phyloP scores from a whole-genome alignment of 2,113 vertebrate genomes.

The Orycteropus afer region DNA sequence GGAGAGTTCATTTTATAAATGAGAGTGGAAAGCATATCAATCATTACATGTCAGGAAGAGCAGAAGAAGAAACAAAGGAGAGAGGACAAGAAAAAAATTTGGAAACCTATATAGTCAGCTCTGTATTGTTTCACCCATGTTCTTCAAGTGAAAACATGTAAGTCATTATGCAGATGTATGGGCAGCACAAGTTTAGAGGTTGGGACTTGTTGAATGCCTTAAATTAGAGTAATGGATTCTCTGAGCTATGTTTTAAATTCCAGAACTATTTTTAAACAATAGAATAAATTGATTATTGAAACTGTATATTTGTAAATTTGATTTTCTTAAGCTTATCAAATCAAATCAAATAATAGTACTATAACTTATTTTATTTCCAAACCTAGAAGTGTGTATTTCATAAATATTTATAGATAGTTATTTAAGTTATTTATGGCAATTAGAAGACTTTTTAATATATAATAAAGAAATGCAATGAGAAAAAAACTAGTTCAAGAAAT shows the following conservation, averaged over 20 bases:
- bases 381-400: background rate
- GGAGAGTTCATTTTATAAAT: conserved; percentile 52
- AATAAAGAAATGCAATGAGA: conserved; percentile 4
- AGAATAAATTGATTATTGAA: background rate
- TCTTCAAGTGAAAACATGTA: background rate
- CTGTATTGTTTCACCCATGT: background rate
- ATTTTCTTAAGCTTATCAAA: background rate
- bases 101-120: background rate
- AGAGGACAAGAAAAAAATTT: background rate
- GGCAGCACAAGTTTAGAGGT: background rate
- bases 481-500: conserved; percentile 45
- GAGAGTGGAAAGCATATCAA: conserved; percentile 50
- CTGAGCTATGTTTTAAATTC: background rate
- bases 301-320: background rate
- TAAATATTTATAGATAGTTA: background rate
- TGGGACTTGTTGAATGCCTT: background rate
- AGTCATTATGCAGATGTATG: background rate
- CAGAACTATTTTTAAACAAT: background rate
- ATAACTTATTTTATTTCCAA: conserved; percentile 45
- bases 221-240: conserved; percentile 9
- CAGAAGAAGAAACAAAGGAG: conserved; percentile 32
- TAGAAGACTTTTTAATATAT: background rate
- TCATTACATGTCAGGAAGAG: conserved; percentile 41
- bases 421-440: background rate
- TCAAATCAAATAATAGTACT: conserved; percentile 18